phyloP scores from a whole-genome alignment of 2,888 invertebrate genomes.

The Argyresthia goedartella region DNA sequence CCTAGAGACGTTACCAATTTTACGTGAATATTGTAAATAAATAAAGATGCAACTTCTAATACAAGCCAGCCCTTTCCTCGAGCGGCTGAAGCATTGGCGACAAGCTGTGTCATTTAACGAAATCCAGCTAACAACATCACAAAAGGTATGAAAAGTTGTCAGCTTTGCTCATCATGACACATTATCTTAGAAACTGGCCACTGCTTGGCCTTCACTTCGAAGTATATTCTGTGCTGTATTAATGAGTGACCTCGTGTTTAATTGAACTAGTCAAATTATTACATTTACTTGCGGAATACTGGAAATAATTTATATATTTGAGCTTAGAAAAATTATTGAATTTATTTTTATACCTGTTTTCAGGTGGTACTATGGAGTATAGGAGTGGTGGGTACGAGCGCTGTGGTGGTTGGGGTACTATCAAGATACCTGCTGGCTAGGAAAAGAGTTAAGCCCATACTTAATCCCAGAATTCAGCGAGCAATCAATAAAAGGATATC shows the following conservation, averaged over 20 bases:
- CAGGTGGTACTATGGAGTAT: slow-evolving; percentile 81
- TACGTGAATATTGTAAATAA: slow-evolving; percentile 3
- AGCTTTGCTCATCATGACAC: too few relatives aligned
- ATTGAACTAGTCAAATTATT: not conserved
- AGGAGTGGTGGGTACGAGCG: slow-evolving; percentile 77
- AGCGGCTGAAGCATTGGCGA: slow-evolving; percentile 66
- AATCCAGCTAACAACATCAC: slow-evolving; percentile 74
- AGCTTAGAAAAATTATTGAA: too few relatives aligned
- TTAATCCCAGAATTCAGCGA: slow-evolving; percentile 70
- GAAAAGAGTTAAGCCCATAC: slow-evolving; percentile 74
- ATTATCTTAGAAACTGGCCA: too few relatives aligned
- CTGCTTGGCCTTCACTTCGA: not conserved
- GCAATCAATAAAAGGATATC: slow-evolving; percentile 73
- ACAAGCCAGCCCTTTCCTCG: slow-evolving; percentile 67
- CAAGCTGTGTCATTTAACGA: slow-evolving; percentile 53
- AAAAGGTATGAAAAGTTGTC: slow-evolving; percentile 70
- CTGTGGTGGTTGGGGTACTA: slow-evolving; percentile 84
- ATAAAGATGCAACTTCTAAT: slow-evolving; percentile 58
- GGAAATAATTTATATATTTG: too few relatives aligned
- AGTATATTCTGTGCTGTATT: not conserved
- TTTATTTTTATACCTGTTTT: slow-evolving; percentile 9
- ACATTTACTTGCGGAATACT: too few relatives aligned
- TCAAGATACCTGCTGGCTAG: slow-evolving; percentile 82
- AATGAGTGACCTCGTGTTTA: not conserved
- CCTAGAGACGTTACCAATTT: slow-evolving; percentile 13